Conservation (phyloP, 2,888 invertebrate genomes). For the Diaphora mendica region DNA sequence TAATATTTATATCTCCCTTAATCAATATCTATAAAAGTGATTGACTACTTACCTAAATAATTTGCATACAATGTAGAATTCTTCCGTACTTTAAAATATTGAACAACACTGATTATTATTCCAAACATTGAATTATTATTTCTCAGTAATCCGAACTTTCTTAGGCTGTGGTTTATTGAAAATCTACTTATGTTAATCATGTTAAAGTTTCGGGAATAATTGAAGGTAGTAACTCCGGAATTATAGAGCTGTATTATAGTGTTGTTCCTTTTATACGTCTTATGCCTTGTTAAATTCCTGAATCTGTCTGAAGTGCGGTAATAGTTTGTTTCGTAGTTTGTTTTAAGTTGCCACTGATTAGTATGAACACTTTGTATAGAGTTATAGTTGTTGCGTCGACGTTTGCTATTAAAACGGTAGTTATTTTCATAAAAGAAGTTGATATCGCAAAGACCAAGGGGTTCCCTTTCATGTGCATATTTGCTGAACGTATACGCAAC, state of each 20-base stretch:
- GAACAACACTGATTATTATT: slow-evolving; percentile 62
- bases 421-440: slow-evolving; percentile 67
- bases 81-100: slow-evolving; percentile 77
- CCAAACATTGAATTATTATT: slow-evolving; percentile 27
- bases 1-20: no score
- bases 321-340: slow-evolving; percentile 66
- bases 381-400: slow-evolving; percentile 11
- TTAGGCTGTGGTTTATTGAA: slow-evolving; percentile 53
- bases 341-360: slow-evolving; percentile 38
- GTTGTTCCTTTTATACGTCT: slow-evolving; percentile 59
- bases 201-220: slow-evolving; percentile 66
- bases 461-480: slow-evolving; percentile 17
- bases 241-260: slow-evolving; percentile 59
- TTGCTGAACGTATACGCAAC: slow-evolving; percentile 60
- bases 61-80: slow-evolving; percentile 76
- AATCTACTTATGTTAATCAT: slow-evolving; percentile 69
- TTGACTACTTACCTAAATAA: slow-evolving; percentile 67
- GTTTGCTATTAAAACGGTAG: slow-evolving; percentile 15
- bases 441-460: slow-evolving; percentile 59
- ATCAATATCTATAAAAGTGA: not conserved
- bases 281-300: slow-evolving; percentile 64
- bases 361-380: slow-evolving; percentile 13
- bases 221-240: slow-evolving; percentile 65
- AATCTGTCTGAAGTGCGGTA: slow-evolving; percentile 69
- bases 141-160: slow-evolving; percentile 43